Conservation (phyloP, 2,888 invertebrate species). For the Idaea biselata region DNA sequence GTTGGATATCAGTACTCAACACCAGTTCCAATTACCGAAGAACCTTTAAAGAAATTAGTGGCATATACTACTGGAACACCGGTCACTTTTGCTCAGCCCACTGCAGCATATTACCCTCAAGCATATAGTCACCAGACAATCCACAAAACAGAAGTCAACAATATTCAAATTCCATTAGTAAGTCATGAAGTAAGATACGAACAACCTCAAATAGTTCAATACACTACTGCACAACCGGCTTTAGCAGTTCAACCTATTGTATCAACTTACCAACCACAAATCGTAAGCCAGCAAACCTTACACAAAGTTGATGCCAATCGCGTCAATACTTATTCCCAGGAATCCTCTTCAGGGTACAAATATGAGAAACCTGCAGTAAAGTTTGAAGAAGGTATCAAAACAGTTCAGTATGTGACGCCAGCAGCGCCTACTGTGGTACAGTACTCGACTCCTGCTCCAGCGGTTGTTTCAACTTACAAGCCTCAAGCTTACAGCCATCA, state of each 20-base stretch:
- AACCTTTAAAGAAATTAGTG: conserved; percentile 63
- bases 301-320: conserved; percentile 57
- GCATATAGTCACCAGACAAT: conserved; percentile 59
- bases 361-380: conserved; percentile 49
- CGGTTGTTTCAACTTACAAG: conserved; percentile 39
- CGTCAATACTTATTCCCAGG: conserved; percentile 46
- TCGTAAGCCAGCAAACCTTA: conserved; percentile 53
- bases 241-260: conserved; percentile 43
- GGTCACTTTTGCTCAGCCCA: conserved; percentile 49
- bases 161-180: conserved; percentile 39
- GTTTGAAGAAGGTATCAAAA: conserved; percentile 48
- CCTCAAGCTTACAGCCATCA: conserved; percentile 53
- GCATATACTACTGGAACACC: conserved; percentile 69
- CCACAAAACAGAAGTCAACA: conserved; percentile 49
- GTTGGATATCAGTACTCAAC: conserved; percentile 57
- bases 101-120: conserved; percentile 52
- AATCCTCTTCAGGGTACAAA: conserved; percentile 42
- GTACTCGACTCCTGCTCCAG: conserved; percentile 23
- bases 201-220: conserved; percentile 41
- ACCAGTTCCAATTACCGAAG: conserved; percentile 57
- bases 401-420: conserved; percentile 49
- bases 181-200: conserved; percentile 38
- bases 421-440: conserved; percentile 42
- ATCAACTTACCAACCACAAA: conserved; percentile 58
- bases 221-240: conserved; percentile 51